phyloP scores from a whole-genome alignment of 2,888 invertebrate species.

The Lasius fuliginosus region DNA sequence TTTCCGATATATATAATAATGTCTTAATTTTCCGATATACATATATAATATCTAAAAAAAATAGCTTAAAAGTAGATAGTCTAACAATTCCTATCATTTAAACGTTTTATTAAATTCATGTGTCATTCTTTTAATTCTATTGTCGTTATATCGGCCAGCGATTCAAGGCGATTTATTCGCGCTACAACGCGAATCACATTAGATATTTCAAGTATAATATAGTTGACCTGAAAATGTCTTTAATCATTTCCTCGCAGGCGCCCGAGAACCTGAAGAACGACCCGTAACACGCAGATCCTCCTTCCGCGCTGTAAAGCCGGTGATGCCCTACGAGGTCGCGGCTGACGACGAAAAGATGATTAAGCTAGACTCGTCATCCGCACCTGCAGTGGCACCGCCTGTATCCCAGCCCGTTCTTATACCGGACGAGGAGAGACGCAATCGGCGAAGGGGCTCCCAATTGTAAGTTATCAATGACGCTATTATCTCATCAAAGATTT shows the following conservation, averaged over 20 bases:
- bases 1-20: not conserved
- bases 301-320: slow-evolving; percentile 83
- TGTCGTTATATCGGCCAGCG: not conserved
- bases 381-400: slow-evolving; percentile 87
- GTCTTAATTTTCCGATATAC: not conserved
- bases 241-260: slow-evolving; percentile 52
- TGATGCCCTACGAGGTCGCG: slow-evolving; percentile 82
- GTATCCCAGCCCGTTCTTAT: slow-evolving; percentile 89
- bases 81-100: not conserved
- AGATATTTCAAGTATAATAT: slow-evolving; percentile 35
- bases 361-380: slow-evolving; percentile 87
- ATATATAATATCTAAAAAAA: not conserved
- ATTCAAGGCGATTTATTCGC: slow-evolving; percentile 29
- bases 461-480: slow-evolving; percentile 89
- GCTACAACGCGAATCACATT: not conserved
- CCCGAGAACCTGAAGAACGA: slow-evolving; percentile 80
- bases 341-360: slow-evolving; percentile 83
- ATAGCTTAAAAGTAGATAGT: not conserved
- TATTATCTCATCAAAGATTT: slow-evolving; percentile 4
- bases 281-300: slow-evolving; percentile 84
- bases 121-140: not conserved
- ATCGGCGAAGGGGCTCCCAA: slow-evolving; percentile 93
- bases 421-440: slow-evolving; percentile 92
- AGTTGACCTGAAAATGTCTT: slow-evolving; percentile 37
- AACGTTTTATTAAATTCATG: not conserved